A percentile compares a stretch with the other conserved stretches of the same genome.
Conservation (phyloP, 2,888 invertebrate genomes). For the Tipula lateralis region DNA sequence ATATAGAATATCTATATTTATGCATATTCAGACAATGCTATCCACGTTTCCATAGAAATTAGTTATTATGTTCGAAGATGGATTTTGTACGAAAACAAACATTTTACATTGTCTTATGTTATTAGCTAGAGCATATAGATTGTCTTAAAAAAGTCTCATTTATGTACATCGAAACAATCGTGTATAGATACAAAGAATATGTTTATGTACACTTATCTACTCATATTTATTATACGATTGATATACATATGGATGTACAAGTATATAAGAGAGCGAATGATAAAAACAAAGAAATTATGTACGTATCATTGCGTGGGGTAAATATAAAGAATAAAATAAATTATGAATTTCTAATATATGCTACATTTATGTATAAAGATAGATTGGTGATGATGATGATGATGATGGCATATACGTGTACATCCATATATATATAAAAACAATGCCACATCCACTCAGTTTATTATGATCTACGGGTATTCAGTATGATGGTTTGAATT, state of each 20-base stretch:
- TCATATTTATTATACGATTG: not conserved
- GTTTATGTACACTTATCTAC: not conserved
- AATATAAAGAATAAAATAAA: not conserved
- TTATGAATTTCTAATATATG: not conserved
- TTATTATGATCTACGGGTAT: not conserved
- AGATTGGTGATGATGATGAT: not conserved
- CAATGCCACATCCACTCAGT: not conserved
- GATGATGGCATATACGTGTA: not conserved
- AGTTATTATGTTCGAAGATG: not conserved
- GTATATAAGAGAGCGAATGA: not conserved
- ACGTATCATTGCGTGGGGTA: not conserved
- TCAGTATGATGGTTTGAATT: not conserved
- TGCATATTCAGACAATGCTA: too few relatives aligned
- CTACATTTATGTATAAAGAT: not conserved
- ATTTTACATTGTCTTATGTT: not conserved
- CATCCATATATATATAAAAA: not conserved
- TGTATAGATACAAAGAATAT: not conserved
- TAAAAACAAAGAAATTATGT: not conserved
- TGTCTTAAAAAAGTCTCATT: not conserved
- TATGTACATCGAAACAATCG: not conserved
- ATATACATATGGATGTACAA: not conserved
- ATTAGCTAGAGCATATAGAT: too few relatives aligned
- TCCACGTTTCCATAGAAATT: not conserved
- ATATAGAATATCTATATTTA: not conserved
- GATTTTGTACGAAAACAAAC: not conserved